Percentiles rank a stretch among this genome's conserved stretches.
These are phyloP conservation scores for Mesodorylaimus sp. DNA, from an alignment of 2,888 invertebrate species.

Conservation along the genomic window DNA sequence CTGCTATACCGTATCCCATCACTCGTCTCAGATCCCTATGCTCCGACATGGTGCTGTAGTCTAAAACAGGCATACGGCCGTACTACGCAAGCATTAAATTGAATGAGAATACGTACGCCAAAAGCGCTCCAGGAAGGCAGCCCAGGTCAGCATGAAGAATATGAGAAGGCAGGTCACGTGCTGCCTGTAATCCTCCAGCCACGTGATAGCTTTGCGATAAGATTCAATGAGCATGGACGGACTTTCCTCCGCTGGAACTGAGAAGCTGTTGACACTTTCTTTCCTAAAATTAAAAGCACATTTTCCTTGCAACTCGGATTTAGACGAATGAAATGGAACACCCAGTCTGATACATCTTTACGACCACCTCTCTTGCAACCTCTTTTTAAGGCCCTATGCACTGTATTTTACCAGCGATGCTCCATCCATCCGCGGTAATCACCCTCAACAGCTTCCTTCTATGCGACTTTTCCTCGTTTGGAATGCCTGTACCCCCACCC, in stretches of 20 bases:
- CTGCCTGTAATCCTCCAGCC: constrained; percentile 81
- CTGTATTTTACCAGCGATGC: too few relatives aligned
- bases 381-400: too few relatives aligned
- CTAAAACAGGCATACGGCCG: constrained; percentile 32
- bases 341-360: too few relatives aligned
- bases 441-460: too few relatives aligned
- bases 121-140: constrained; percentile 79
- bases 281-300: constrained; percentile 16
- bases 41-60: constrained; percentile 88
- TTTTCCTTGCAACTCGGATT: too few relatives aligned
- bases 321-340: too few relatives aligned
- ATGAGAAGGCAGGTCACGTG: constrained; percentile 84
- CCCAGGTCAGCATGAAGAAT: constrained; percentile 80
- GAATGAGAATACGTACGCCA: constrained; percentile 47
- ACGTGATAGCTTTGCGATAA: constrained; percentile 40
- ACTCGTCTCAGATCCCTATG: constrained; percentile 83
- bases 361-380: too few relatives aligned
- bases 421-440: too few relatives aligned
- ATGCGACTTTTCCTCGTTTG: too few relatives aligned
- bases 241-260: constrained; percentile 15
- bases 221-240: constrained; percentile 54
- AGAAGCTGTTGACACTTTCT: constrained; percentile 26
- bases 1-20: constrained; percentile 90
- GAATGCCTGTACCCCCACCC: too few relatives aligned
- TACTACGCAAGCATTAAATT: not conserved